A percentile compares a stretch with the other conserved stretches of the same genome.
Conservation (phyloP, 2,888 invertebrate genomes). For the Dasypolia templi region DNA sequence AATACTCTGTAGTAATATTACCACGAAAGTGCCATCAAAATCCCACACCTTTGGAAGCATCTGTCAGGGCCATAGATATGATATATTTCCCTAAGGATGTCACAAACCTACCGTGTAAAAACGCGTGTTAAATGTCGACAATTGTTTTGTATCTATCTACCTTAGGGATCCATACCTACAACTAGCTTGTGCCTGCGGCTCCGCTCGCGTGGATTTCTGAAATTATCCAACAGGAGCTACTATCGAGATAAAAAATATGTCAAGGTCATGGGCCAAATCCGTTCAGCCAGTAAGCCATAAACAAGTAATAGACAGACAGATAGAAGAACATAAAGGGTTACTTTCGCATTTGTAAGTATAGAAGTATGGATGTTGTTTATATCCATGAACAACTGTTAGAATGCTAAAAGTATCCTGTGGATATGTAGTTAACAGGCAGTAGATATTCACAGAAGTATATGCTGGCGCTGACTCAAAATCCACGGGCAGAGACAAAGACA, state of each 20-base stretch:
- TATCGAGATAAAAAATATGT: too few relatives aligned
- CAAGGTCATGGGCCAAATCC: too few relatives aligned
- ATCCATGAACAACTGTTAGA: too few relatives aligned
- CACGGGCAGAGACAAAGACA: neutral
- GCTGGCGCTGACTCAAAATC: neutral
- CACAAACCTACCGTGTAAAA: slow-evolving; percentile 12
- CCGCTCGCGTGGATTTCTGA: too few relatives aligned
- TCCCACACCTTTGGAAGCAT: slow-evolving; percentile 52
- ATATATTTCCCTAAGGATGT: slow-evolving; percentile 60
- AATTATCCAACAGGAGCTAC: too few relatives aligned
- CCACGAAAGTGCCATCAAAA: slow-evolving; percentile 60
- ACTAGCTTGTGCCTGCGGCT: too few relatives aligned
- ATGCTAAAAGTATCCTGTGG: neutral
- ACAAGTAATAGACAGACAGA: too few relatives aligned
- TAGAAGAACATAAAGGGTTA: too few relatives aligned
- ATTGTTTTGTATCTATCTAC: slow-evolving; percentile 18
- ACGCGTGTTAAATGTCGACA: slow-evolving; percentile 1
- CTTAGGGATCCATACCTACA: too few relatives aligned
- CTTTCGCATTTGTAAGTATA: too few relatives aligned
- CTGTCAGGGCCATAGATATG: slow-evolving; percentile 63
- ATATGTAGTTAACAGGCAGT: neutral
- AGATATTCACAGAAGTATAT: neutral
- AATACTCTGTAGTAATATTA: slow-evolving; percentile 33
- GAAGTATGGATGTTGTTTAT: neutral
- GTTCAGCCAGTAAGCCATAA: too few relatives aligned